Evolutionary conservation across 2,888 invertebrate genomes (phyloP).

Genomic region (Catocala sponsa): DNA sequence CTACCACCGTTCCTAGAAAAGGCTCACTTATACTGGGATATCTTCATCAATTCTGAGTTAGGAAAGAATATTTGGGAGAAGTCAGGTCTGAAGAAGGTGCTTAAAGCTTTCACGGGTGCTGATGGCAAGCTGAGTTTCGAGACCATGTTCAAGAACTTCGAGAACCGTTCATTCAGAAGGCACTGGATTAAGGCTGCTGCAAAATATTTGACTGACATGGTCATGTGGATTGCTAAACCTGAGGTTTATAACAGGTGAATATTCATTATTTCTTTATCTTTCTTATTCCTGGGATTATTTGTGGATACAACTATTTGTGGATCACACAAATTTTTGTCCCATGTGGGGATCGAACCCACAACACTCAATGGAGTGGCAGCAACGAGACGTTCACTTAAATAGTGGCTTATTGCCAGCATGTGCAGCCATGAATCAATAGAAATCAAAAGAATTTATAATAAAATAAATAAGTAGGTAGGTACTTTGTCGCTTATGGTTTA

Average conservation of each 20-base stretch:
- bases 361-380: no score
- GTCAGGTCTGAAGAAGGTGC: constrained; percentile 91
- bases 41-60: constrained; percentile 93
- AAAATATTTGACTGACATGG: constrained; percentile 91
- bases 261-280: no score
- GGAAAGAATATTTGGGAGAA: constrained; percentile 92
- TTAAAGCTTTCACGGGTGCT: constrained; percentile 90
- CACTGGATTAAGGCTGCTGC: constrained; percentile 94
- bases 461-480: no score
- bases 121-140: constrained; percentile 92
- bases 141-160: constrained; percentile 92
- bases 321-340: no score
- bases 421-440: no score
- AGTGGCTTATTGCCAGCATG: no score
- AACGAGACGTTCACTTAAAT: no score
- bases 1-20: constrained; percentile 90
- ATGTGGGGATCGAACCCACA: no score
- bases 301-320: no score
- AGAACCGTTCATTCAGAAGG: constrained; percentile 93
- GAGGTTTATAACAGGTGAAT: constrained; percentile 91
- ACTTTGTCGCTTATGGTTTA: no score
- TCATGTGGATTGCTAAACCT: constrained; percentile 92
- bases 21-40: constrained; percentile 92
- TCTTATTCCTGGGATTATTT: no score
- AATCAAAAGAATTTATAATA: no score